These are phyloP conservation scores for Lethenteron camtschaticum DNA, from an alignment of 2,113 vertebrate genomes.

Conservation along the genomic window DNA sequence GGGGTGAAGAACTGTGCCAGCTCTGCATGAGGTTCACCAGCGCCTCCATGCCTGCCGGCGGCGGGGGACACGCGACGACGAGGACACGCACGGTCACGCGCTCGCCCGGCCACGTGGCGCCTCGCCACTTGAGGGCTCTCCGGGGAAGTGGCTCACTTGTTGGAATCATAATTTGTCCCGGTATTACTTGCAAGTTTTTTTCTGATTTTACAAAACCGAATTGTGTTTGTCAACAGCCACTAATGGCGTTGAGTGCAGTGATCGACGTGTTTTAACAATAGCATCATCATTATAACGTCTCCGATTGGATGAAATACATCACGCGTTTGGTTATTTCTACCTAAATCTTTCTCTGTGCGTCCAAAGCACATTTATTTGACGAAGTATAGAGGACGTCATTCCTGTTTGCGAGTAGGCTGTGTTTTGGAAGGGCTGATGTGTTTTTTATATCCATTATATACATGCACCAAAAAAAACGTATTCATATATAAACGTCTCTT, in stretches of 20 bases:
- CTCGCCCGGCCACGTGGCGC: not conserved
- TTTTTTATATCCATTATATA: too few species aligned
- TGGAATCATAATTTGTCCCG: not conserved
- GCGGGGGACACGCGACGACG: not conserved
- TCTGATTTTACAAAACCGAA: not conserved
- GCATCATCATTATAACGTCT: too few species aligned
- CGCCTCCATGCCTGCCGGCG: slow-evolving; percentile 51
- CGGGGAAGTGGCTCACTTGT: too few species aligned
- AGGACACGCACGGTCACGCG: not conserved
- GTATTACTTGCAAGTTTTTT: not conserved
- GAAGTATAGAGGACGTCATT: too few species aligned
- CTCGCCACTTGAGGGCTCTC: not conserved
- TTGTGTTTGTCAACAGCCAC: not conserved
- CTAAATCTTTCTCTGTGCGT: too few species aligned
- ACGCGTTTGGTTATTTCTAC: too few species aligned
- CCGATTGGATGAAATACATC: too few species aligned
- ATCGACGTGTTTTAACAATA: not conserved
- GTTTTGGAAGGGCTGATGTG: too few species aligned
- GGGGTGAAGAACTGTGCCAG: slow-evolving; percentile 97
- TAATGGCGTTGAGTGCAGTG: not conserved
- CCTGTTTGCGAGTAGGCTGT: too few species aligned
- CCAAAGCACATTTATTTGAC: too few species aligned
- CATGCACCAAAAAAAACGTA: too few species aligned
- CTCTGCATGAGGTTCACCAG: slow-evolving; percentile 88
- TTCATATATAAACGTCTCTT: too few species aligned